These are phyloP conservation scores for Gryllus bimaculatus DNA, from an alignment of 1,140 invertebrate species.

Conservation along the genomic window DNA sequence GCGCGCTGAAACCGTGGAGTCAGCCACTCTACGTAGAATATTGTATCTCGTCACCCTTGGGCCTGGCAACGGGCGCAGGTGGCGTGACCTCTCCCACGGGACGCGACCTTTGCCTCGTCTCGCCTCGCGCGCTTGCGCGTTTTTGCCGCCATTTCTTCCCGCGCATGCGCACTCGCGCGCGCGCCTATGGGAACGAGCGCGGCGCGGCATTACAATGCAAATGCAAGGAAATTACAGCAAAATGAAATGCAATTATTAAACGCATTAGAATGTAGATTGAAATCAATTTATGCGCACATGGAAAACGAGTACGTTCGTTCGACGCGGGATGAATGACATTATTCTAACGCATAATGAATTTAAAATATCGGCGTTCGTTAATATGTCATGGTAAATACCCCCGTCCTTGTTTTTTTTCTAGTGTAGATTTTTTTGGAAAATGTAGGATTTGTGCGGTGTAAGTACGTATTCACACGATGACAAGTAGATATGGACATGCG, in stretches of 20 bases:
- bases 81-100: background rate
- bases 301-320: background rate
- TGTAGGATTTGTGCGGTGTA: too few species aligned
- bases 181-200: background rate
- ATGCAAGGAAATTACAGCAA: background rate
- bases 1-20: too few species aligned
- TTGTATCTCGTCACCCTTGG: background rate
- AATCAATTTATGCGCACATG: background rate
- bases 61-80: background rate
- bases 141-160: background rate
- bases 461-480: too few species aligned
- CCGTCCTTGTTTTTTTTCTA: too few species aligned
- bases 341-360: background rate
- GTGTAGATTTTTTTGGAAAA: too few species aligned
- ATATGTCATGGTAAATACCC: too few species aligned
- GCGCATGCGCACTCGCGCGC: background rate
- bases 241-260: slow-evolving; percentile 1
- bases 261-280: background rate
- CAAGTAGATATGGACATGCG: too few species aligned
- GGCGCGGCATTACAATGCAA: background rate
- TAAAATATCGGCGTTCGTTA: background rate
- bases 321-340: background rate
- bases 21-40: too few species aligned
- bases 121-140: background rate
- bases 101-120: background rate